phyloP scores from a whole-genome alignment of 1,140 invertebrate genomes.

The Tetranychus urticae region DNA sequence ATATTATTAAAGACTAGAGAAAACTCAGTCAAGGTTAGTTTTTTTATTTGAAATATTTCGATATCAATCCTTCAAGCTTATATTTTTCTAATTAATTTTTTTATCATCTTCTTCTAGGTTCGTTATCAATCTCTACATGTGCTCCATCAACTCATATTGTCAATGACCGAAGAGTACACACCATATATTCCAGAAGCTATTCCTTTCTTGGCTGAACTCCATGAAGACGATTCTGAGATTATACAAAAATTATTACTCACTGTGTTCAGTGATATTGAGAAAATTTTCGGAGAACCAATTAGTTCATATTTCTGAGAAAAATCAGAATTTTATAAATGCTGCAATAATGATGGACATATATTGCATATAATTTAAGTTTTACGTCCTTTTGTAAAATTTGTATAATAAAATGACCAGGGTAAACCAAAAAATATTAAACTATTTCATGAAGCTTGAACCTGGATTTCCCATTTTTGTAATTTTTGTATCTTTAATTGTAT shows the following conservation, averaged over 20 bases:
- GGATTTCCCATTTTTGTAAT: too few species aligned
- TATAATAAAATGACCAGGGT: too few species aligned
- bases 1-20: slow-evolving; percentile 62
- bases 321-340: not conserved
- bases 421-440: too few species aligned
- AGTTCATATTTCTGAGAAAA: slow-evolving; percentile 24
- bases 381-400: too few species aligned
- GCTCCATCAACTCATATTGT: slow-evolving; percentile 19
- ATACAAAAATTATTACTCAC: slow-evolving; percentile 53
- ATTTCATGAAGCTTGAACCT: too few species aligned
- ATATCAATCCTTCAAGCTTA: not conserved
- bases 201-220: slow-evolving; percentile 27
- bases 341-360: too few species aligned
- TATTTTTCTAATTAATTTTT: not conserved
- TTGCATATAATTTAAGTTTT: too few species aligned
- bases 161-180: slow-evolving; percentile 23
- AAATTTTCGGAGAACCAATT: slow-evolving; percentile 53
- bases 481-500: too few species aligned
- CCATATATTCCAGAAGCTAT: slow-evolving; percentile 24
- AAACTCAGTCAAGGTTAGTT: slow-evolving; percentile 28
- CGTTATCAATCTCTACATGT: slow-evolving; percentile 20
- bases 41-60: not conserved
- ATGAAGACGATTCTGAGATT: slow-evolving; percentile 43
- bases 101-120: slow-evolving; percentile 14
- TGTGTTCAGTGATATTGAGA: slow-evolving; percentile 33